Percentiles rank a stretch among this genome's conserved stretches.
These are phyloP conservation scores for Macropis europaea DNA, from an alignment of 2,888 invertebrate species.

Conservation along the genomic window DNA sequence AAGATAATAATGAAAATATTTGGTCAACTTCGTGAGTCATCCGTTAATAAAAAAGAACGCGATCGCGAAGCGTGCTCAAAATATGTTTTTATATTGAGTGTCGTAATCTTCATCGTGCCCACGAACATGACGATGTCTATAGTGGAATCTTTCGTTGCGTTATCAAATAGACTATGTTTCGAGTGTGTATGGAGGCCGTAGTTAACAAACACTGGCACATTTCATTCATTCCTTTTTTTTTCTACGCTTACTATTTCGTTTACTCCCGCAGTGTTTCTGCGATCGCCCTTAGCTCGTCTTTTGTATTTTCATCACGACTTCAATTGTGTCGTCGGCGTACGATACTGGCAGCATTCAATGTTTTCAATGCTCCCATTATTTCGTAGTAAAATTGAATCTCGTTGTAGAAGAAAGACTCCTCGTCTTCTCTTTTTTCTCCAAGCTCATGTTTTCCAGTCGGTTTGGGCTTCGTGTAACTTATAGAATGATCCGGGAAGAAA, in stretches of 20 bases:
- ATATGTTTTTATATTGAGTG: background rate
- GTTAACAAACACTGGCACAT: background rate
- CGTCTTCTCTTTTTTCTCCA: background rate
- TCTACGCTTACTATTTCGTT: slow-evolving; percentile 13
- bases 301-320: slow-evolving; percentile 15
- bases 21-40: no score
- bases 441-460: no score
- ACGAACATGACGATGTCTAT: background rate
- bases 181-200: background rate
- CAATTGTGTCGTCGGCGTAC: slow-evolving; percentile 8
- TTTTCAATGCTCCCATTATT: background rate
- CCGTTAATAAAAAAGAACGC: no score
- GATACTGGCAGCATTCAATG: background rate
- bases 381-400: background rate
- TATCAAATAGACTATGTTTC: background rate
- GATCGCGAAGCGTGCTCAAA: no score
- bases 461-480: no score
- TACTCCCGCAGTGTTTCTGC: background rate
- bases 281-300: background rate
- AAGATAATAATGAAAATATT: no score
- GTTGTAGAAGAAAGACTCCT: background rate
- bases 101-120: background rate
- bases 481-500: no score
- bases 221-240: slow-evolving; percentile 27
- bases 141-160: background rate